These are phyloP conservation scores for Dendroctonus ponderosae DNA, from an alignment of 1,140 invertebrate genomes.

Conservation along the genomic window DNA sequence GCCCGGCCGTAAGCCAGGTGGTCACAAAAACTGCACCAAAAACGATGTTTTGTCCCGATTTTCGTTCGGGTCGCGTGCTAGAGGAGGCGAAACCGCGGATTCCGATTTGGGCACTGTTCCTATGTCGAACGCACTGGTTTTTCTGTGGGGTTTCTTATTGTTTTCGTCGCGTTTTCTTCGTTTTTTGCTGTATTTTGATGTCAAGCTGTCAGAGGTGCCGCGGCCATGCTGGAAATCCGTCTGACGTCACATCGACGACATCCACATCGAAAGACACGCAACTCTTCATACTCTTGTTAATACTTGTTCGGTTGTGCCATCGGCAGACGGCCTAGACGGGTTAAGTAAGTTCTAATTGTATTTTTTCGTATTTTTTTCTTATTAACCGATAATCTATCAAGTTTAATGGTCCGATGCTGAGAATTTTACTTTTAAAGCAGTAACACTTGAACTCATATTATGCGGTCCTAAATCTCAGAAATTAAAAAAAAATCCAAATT, in stretches of 20 bases:
- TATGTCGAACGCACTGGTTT: slow-evolving; percentile 9
- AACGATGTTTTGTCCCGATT: slow-evolving; percentile 30
- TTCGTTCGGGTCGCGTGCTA: slow-evolving; percentile 20
- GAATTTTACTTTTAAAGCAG: too few relatives aligned
- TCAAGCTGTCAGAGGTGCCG: slow-evolving; percentile 35
- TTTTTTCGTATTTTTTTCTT: too few relatives aligned
- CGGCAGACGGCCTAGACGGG: too few relatives aligned
- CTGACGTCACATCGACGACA: not conserved
- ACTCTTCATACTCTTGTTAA: too few relatives aligned
- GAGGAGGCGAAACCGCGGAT: slow-evolving; percentile 3
- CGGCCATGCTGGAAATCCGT: slow-evolving; percentile 16
- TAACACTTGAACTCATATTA: too few relatives aligned
- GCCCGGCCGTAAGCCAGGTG: slow-evolving; percentile 42
- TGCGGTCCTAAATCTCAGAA: too few relatives aligned
- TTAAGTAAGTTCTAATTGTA: too few relatives aligned
- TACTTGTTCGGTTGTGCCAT: too few relatives aligned
- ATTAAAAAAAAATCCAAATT: too few relatives aligned
- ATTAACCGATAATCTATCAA: too few relatives aligned
- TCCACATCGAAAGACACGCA: too few relatives aligned
- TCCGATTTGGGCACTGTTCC: slow-evolving; percentile 6
- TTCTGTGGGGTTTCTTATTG: slow-evolving; percentile 12
- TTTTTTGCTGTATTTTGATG: slow-evolving; percentile 30
- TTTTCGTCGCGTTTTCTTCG: slow-evolving; percentile 18
- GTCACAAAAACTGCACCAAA: slow-evolving; percentile 39
- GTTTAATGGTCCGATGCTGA: too few relatives aligned